Percentiles rank a stretch among this genome's conserved stretches.
Conservation (phyloP, 2,113 vertebrate genomes). For the Cromileptes altivelis region DNA sequence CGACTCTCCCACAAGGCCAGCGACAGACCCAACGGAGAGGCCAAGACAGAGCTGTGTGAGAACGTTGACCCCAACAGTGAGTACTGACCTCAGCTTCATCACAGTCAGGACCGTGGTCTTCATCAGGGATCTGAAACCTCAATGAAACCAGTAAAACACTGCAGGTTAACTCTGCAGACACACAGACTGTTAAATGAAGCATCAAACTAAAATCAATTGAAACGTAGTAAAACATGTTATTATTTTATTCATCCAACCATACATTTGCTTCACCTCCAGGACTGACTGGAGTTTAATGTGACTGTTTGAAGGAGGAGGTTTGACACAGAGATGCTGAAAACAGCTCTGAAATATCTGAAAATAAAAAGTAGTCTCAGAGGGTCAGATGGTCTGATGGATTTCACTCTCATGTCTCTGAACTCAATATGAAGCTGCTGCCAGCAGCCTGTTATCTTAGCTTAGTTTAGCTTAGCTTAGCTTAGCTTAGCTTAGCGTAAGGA, state of each 20-base stretch:
- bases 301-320: neutral
- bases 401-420: too few species aligned
- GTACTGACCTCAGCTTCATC: slow-evolving; percentile 62
- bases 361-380: neutral
- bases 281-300: slow-evolving; percentile 3
- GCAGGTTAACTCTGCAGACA: neutral
- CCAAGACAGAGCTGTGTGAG: slow-evolving; percentile 97
- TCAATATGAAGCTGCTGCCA: too few species aligned
- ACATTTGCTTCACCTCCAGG: neutral
- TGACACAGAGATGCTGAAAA: neutral
- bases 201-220: slow-evolving; percentile 1
- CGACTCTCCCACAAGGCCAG: slow-evolving; percentile 95
- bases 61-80: slow-evolving; percentile 95
- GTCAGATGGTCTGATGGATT: neutral
- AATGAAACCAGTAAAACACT: neutral
- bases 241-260: slow-evolving; percentile 8
- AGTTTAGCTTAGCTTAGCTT: too few species aligned
- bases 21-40: slow-evolving; percentile 96
- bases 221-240: slow-evolving; percentile 28
- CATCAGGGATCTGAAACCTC: neutral
- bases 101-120: neutral
- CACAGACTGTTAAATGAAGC: neutral
- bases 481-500: too few species aligned
- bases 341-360: neutral
- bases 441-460: too few species aligned